Base-by-base conservation (phyloP, 2,797 vertebrate species). In the Kryptopterus vitreolus region DNA sequence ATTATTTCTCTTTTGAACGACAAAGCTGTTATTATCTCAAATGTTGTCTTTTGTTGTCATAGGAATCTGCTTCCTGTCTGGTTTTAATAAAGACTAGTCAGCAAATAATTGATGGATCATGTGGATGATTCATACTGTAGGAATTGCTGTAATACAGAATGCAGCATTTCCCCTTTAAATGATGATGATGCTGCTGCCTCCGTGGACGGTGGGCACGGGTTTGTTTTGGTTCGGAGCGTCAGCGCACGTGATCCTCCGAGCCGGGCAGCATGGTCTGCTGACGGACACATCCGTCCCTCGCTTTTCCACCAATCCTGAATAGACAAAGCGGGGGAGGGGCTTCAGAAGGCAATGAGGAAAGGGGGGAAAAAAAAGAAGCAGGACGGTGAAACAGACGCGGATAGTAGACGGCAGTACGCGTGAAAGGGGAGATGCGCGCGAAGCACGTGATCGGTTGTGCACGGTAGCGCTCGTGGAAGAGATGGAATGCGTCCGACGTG, bases 241-340 rank as follows among this genome's bases (percentile, higher is more conserved):
- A 55, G 57, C 7, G 48, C 80, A 77, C 58, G 68, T 81, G 80
- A 81, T 71, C 69, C 68, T 74, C 24, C 73, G 55, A 48, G 74
- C 61, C 5, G 24, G 66, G 74, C 53, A 81, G 81, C 15, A 50
- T 79, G 59, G 65, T 53, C n/a, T 70, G 24, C 29, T 57, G 46
- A 79, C 48, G 38, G 66, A 81, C 48, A 78, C 22, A 16, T 55
- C 66, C 62, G 70, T 55, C 59, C 78, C 31, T 66, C 57, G 70
- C 20, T 26, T 26, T 48, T 82, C 74, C 69, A 75, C 83, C 79
- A 79, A 86, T 81, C 78, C 55, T 63, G 38, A 31, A 29, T 53
- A 77, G 50, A 9, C 70, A 31, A 50, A 35, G 63, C 48, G 79
- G 72, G 72, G 81, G 82, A 62, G 79, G 79, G 82, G 33, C 55